Base-by-base conservation (phyloP, 1,140 invertebrate species). In the Trichomalopsis sarcophagae region DNA sequence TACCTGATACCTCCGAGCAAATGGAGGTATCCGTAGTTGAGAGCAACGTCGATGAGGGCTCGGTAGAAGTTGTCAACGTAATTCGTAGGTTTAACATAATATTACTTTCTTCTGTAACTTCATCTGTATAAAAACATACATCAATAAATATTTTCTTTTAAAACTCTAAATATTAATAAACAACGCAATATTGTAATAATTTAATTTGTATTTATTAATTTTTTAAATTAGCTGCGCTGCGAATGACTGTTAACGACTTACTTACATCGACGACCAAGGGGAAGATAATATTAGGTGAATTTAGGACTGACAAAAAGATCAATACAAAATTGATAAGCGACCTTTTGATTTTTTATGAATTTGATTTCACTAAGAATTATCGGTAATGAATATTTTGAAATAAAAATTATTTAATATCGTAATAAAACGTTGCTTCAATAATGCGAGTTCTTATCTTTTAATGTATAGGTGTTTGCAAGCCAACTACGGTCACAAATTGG, bases 271-370 rank as follows among this genome's bases (percentile, higher is more conserved):
- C 21, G 14, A 68, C 66, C 21, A 68, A n/a, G 7, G 66, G 66
- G 3, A 68, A 68, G 21, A 23, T 68, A 13, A 68, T 68, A 68
- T 23, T 68, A 23, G 66, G 10, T n/a, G 21, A 68, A 68, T 68
- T 68, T 68, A 68, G 14, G 6, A 23, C 14, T 23, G 66, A 68
- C 9, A 68, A 68, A 27, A 68, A n/a, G n/a, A 68, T 68, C 1
- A 27, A 68, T 68, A 68, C 21, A 10, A 4, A 27, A 68, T 68
- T 27, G 5, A 68, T 68, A 13, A 68, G 66, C 23, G 23, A 27
- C 23, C 21, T 68, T 68, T 68, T 68, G 66, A 68, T 68, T 68
- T 68, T 13, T n/a, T 68, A 68, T 14, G 66, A 68, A 68, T n/a
- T 68, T n/a, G 66, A 68, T 68, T 68, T 68, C 14, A 68, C n/a